Evolutionary conservation across 2,113 vertebrate species (phyloP), one percentile per base, ranked within the genome.

Genomic region (Catharus minimus): DNA sequence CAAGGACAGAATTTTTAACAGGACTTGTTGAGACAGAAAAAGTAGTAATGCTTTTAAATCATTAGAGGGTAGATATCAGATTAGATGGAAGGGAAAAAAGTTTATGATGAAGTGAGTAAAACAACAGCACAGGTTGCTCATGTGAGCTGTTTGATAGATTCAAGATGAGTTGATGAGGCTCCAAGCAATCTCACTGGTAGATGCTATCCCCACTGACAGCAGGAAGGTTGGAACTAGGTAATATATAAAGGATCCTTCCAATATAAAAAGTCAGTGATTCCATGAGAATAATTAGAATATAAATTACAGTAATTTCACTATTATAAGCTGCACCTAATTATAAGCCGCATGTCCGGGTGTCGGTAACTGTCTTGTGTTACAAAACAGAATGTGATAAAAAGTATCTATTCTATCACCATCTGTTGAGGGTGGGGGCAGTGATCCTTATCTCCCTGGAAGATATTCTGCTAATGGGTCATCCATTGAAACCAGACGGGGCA

Each of bases 91-190:
- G 6, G 11, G 30, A 62, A 19, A 81, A 11, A 16, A 3, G 7
- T 33, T 52, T 41, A 13, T 6, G 1, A 15, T 9, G 15, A 32
- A 11, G 2, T 10, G 27, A 16, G 36, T 69, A 13, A 65, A 65
- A n/a, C 7, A 10, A 5, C 39, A 11, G 14, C 20, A 26, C 1
- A 60, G 3, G 7, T n/a, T 27, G 2, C 12, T 64, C 27, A 77
- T 39, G 18, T 0, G 3, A 56, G 7, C 16, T 23, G 2, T 39
- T 36, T 5, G 1, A n/a, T 28, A 49, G 3, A 8, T 14, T 71
- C 9, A 46, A 33, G 15, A 3, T 0, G 1, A 41, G 4, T 3
- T 80, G 22, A 56, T 1, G 0, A 9, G 5, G 6, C 11, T 76
- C 26, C 41, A 27, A 58, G 18, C 5, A 62, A 22, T 19, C 23